Evolutionary conservation across 2,113 vertebrate genomes (phyloP).

Genomic region (Paedocypris sp.): DNA sequence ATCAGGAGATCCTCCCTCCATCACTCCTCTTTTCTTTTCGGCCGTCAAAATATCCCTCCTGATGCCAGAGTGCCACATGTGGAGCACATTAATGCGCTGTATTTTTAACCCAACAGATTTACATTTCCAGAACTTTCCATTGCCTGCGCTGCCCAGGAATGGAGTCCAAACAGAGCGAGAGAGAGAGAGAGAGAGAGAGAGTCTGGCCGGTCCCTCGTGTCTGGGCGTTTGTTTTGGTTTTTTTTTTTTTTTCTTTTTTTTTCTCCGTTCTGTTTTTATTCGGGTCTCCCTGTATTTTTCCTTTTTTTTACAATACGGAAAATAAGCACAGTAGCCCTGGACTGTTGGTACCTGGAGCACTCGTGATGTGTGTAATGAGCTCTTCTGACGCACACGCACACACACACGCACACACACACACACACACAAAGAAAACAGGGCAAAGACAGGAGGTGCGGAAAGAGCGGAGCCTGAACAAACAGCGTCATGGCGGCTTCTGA

Average conservation of each 20-base stretch:
- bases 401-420: no score
- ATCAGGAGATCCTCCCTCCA: no score
- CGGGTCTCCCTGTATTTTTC: slow-evolving; percentile 27
- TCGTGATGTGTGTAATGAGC: slow-evolving; percentile 61
- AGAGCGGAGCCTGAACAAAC: slow-evolving; percentile 32
- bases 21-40: slow-evolving; percentile 34
- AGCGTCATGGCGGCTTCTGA: slow-evolving; percentile 37
- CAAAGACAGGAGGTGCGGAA: slow-evolving; percentile 38
- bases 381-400: no score
- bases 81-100: slow-evolving; percentile 66
- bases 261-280: slow-evolving; percentile 17
- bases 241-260: slow-evolving; percentile 14
- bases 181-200: no score
- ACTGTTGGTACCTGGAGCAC: slow-evolving; percentile 58
- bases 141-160: slow-evolving; percentile 56
- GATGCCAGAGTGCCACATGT: slow-evolving; percentile 65
- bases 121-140: slow-evolving; percentile 72
- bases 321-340: slow-evolving; percentile 43
- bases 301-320: slow-evolving; percentile 34
- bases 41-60: slow-evolving; percentile 57
- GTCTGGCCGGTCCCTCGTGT: slow-evolving; percentile 32
- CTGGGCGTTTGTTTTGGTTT: slow-evolving; percentile 43
- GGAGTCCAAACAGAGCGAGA: slow-evolving; percentile 51
- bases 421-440: not conserved
- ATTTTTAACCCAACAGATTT: slow-evolving; percentile 70